These are phyloP conservation scores for Condylostylus longicornis DNA, from an alignment of 1,140 invertebrate species.

Conservation along the genomic window DNA sequence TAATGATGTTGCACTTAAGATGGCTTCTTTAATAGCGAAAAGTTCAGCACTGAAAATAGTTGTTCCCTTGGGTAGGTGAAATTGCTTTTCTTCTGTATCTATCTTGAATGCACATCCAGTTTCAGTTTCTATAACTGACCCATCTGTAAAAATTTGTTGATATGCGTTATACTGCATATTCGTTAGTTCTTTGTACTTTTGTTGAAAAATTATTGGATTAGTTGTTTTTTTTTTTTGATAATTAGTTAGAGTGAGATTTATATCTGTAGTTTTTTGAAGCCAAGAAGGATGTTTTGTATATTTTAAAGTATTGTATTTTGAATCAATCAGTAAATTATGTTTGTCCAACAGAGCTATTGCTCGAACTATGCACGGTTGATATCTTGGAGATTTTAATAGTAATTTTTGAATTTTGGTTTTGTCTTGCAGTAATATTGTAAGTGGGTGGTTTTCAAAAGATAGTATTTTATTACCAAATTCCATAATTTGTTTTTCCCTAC, in stretches of 20 bases:
- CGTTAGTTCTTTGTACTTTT: background rate
- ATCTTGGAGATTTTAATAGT: background rate
- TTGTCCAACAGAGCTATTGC: background rate
- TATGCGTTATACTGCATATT: background rate
- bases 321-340: background rate
- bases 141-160: conserved; percentile 1
- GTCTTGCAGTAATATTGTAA: background rate
- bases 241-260: background rate
- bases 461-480: background rate
- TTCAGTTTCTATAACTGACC: background rate
- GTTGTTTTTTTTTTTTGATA: background rate
- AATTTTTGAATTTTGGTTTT: background rate
- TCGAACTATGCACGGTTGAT: background rate
- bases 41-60: background rate
- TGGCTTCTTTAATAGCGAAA: background rate
- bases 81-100: background rate
- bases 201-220: background rate
- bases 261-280: background rate
- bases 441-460: too few relatives aligned
- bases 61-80: background rate
- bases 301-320: background rate
- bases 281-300: background rate
- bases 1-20: background rate
- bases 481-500: background rate
- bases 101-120: background rate